Conservation (phyloP, 30 jellyfish, hydroid and myxozoan genomes). For the Rhopilema esculentum region DNA sequence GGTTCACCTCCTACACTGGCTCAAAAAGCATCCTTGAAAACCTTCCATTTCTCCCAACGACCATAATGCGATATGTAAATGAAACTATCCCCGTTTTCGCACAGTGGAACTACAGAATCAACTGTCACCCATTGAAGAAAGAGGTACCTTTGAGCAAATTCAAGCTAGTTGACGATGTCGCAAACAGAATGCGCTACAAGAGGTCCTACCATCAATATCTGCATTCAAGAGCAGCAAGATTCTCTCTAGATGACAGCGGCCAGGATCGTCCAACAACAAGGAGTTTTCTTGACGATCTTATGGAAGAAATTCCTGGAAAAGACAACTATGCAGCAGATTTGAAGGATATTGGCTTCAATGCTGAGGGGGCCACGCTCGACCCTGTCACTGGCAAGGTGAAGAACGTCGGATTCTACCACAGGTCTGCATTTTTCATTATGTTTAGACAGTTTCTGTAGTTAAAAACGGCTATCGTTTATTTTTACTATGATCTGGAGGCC, state of each 20-base stretch:
- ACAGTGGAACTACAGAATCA: slow-evolving; percentile 93
- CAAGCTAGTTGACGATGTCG: slow-evolving; percentile 83
- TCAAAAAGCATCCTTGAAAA: slow-evolving; percentile 82
- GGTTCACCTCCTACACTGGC: slow-evolving; percentile 88
- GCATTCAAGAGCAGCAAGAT: slow-evolving; percentile 87
- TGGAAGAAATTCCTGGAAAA: slow-evolving; percentile 98
- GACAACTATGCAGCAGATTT: slow-evolving; percentile 81
- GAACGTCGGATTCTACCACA: slow-evolving; percentile 80
- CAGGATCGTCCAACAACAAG: slow-evolving; percentile 53
- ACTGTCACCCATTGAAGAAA: slow-evolving; percentile 78
- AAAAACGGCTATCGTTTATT: too few relatives aligned
- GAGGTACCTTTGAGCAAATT: slow-evolving; percentile 76
- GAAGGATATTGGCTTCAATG: slow-evolving; percentile 70
- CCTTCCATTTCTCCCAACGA: slow-evolving; percentile 92
- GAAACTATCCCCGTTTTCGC: slow-evolving; percentile 86
- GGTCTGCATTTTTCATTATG: slow-evolving; percentile 46
- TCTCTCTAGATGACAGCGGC: slow-evolving; percentile 62
- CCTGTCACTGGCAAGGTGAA: slow-evolving; percentile 32
- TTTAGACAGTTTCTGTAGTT: too few relatives aligned
- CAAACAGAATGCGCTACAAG: slow-evolving; percentile 74
- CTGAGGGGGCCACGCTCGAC: slow-evolving; percentile 72
- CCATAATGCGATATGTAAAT: slow-evolving; percentile 76
- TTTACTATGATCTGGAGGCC: too few relatives aligned
- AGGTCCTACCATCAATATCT: slow-evolving; percentile 44
- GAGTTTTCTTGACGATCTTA: slow-evolving; percentile 71